A percentile compares a stretch with the other conserved stretches of the same genome.
These are phyloP conservation scores for Cyprinella venusta DNA, from an alignment of 2,797 vertebrate species.

Conservation along the genomic window DNA sequence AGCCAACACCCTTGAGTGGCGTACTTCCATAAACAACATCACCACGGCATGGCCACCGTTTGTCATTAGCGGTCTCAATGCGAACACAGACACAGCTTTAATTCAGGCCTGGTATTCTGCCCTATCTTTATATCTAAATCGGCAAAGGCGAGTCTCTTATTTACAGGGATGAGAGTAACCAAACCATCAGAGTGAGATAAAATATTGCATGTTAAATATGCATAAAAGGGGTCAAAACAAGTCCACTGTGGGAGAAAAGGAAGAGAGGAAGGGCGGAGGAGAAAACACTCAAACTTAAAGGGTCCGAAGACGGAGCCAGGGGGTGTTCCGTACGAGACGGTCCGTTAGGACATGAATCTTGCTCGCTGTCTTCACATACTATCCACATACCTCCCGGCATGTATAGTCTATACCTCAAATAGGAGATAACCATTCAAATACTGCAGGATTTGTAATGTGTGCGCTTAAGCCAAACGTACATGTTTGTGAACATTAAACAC, in stretches of 20 bases:
- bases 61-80: slow-evolving; percentile 74
- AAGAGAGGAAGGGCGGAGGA: slow-evolving; percentile 47
- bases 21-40: slow-evolving; percentile 77
- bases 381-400: slow-evolving; percentile 66
- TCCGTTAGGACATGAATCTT: slow-evolving; percentile 76
- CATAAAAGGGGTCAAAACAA: slow-evolving; percentile 66
- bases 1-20: slow-evolving; percentile 79
- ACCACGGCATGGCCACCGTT: slow-evolving; percentile 71
- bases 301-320: slow-evolving; percentile 67
- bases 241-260: slow-evolving; percentile 60
- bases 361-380: slow-evolving; percentile 75
- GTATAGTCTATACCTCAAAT: slow-evolving; percentile 70
- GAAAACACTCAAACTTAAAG: slow-evolving; percentile 18
- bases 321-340: slow-evolving; percentile 72
- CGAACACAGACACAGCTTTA: slow-evolving; percentile 70
- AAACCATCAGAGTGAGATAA: slow-evolving; percentile 61
- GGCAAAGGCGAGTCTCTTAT: slow-evolving; percentile 71
- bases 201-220: slow-evolving; percentile 33
- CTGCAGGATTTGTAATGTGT: slow-evolving; percentile 47
- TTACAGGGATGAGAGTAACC: slow-evolving; percentile 71
- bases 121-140: slow-evolving; percentile 74
- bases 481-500: slow-evolving; percentile 36
- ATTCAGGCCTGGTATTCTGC: slow-evolving; percentile 69
- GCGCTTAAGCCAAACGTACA: slow-evolving; percentile 38
- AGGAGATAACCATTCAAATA: slow-evolving; percentile 56